Evolutionary conservation across 2,888 invertebrate genomes (phyloP), one percentile per base, ranked within the genome.

Genomic region (Erannis defoliaria): DNA sequence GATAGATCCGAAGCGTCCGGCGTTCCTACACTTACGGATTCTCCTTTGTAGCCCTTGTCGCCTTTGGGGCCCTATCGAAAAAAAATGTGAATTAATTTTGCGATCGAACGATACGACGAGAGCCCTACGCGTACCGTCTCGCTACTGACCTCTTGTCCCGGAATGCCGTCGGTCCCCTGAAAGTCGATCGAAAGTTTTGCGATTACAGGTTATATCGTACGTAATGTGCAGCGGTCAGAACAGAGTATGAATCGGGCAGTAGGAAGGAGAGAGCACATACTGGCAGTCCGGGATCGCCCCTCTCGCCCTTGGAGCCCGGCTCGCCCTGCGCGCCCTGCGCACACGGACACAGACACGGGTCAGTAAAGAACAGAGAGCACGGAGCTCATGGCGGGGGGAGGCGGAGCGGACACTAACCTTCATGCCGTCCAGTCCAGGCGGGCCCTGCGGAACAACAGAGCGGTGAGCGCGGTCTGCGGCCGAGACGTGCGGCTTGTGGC

Each of bases 381-480:
- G 6, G 26, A 9, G 38, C 8, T 10, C 16, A 10, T 23, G 38
- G 26, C 5, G 26, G 38, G 23, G n/a, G 21, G 63, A 45, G 62
- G 26, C 14, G 31, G 12, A 31, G 53, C 23, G 63, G 35, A 62
- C 14, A 93, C 95, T 95, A 94, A 98, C 98, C 96, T 98, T 98
- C 97, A 98, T 98, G 89, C 98, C 98, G 94, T 98, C 98, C 90
- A 98, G 95, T 89, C 98, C 98, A 69, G 98, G 96, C 75, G 97
- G 97, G 87, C 98, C 98, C 98, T 98, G 96, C 92, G 84, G 81
- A 94, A 94, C 90, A 94, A 94, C 91, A 88, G 70, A 78, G 68
- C 61, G 57, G 77, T 85, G 67, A 84, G 75, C 74, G 53, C 55
- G 38, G 21, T 38, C 55, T 38, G 56, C 37, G 40, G 19, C 40